Evolutionary conservation across 2,888 invertebrate genomes (phyloP), one percentile per base, ranked within the genome.

Genomic region (Microctonus brassicae): DNA sequence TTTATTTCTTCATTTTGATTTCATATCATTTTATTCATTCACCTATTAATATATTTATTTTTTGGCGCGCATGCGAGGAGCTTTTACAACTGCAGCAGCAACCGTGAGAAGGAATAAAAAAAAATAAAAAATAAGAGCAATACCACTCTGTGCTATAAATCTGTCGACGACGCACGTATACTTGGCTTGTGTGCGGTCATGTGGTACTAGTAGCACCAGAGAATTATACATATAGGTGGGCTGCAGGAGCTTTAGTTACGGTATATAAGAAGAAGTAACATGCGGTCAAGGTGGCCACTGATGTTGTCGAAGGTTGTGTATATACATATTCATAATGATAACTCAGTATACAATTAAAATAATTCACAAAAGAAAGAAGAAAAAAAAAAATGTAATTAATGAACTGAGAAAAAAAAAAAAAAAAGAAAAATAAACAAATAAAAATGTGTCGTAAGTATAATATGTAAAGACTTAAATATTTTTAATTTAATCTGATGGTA

Each of bases 271-370:
- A 68, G 39, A 39, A 39, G 11, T 39, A 39, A 39, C 39, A 75
- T 75, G 72, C 76, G 75, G 69, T 76, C 76, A 76, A 78, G 77
- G 68, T 77, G 75, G 70, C 57, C 60, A 11, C 70, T n/a, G n/a
- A n/a, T 69, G 64, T 72, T 74, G 69, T 34, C 62, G 33, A 73
- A 69, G 76, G 76, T 72, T 70, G 74, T 39, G 75, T 74, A 6
- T 24, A 53, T 53, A 53, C 20, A 53, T 20, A 22, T 0, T 53
- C 6, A n/a, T 53, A 4, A 24, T 53, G 9, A 53, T 53, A n/a
- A 39, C 33, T 60, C 39, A 58, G 39, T 39, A 6, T 4, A 39
- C n/a, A 29, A 29, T 29, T 7, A 7, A 29, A 29, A 29, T 29
- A 29, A 29, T 5, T 29, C 29, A 7, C 29, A 29, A 29, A 29